Evolutionary conservation across 2,797 vertebrate species (phyloP).

Genomic region (Amazona finschi): DNA sequence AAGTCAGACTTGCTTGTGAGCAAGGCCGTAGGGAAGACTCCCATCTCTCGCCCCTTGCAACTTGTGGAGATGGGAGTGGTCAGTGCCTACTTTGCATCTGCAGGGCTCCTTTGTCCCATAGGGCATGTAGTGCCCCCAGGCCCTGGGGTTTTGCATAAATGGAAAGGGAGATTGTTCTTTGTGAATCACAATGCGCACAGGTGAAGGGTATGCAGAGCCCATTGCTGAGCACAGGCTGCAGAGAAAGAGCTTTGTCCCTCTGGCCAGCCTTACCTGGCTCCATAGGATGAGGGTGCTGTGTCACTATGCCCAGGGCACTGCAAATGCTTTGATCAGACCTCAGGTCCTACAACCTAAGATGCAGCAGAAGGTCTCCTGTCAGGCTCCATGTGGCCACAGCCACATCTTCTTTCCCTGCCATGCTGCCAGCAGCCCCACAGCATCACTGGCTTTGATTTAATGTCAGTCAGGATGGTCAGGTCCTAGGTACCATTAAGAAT

Average conservation of each 20-base stretch:
- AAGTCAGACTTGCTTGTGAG: not conserved
- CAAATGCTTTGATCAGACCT: not conserved
- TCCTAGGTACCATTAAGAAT: not conserved
- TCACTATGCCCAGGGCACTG: accelerated
- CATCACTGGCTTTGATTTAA: not conserved
- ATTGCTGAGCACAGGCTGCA: not conserved
- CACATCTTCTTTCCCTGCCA: not conserved
- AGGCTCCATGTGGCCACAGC: accelerated
- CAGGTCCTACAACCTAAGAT: not conserved
- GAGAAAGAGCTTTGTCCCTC: not conserved
- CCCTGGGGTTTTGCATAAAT: not conserved
- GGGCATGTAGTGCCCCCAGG: not conserved
- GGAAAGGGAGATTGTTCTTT: not conserved
- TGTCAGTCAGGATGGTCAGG: not conserved
- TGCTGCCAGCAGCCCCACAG: not conserved
- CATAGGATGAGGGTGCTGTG: not conserved
- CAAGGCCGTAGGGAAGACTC: not conserved
- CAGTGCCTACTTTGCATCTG: not conserved
- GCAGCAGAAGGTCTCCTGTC: not conserved
- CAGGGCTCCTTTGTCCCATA: not conserved
- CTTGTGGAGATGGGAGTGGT: not conserved
- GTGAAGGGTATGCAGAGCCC: not conserved
- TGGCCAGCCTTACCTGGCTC: not conserved
- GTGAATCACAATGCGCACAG: not conserved
- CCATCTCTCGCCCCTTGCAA: not conserved